A percentile compares a stretch with the other conserved stretches of the same genome.
phyloP scores from a whole-genome alignment of 2,113 vertebrate genomes.

The Bettongia penicillata region DNA sequence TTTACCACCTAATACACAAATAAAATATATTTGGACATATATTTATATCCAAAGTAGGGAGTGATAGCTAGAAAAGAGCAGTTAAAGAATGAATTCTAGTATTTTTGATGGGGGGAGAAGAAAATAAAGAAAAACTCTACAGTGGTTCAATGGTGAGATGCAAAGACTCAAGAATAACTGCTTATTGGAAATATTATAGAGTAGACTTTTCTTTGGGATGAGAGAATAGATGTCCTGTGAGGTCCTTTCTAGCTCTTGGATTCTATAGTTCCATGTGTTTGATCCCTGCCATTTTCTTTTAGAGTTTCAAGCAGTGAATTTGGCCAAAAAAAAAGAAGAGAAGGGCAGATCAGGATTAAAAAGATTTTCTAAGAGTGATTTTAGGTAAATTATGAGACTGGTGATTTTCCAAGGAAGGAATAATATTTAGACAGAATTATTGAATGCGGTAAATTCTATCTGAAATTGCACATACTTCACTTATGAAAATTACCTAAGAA shows the following conservation, averaged over 20 bases:
- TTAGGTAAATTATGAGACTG: background rate
- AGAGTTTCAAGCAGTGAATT: background rate
- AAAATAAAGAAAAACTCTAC: background rate
- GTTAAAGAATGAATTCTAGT: background rate
- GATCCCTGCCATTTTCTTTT: slow-evolving; percentile 4
- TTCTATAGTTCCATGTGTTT: background rate
- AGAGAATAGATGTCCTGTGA: background rate
- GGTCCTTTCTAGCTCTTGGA: background rate
- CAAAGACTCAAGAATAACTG: background rate
- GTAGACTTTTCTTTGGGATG: background rate
- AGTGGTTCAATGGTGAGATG: no score
- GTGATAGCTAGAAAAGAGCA: background rate
- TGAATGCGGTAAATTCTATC: slow-evolving; percentile 24
- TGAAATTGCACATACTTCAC: background rate
- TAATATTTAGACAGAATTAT: slow-evolving; percentile 6
- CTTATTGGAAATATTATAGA: background rate
- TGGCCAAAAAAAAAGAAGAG: background rate
- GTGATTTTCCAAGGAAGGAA: background rate
- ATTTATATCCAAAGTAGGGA: background rate
- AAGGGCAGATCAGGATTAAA: background rate
- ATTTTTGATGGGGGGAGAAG: background rate
- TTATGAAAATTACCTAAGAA: background rate
- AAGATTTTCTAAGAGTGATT: background rate
- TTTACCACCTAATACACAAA: no score
- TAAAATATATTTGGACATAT: background rate